phyloP scores from a whole-genome alignment of 2,113 vertebrate genomes.

The Sebastes schlegelii region DNA sequence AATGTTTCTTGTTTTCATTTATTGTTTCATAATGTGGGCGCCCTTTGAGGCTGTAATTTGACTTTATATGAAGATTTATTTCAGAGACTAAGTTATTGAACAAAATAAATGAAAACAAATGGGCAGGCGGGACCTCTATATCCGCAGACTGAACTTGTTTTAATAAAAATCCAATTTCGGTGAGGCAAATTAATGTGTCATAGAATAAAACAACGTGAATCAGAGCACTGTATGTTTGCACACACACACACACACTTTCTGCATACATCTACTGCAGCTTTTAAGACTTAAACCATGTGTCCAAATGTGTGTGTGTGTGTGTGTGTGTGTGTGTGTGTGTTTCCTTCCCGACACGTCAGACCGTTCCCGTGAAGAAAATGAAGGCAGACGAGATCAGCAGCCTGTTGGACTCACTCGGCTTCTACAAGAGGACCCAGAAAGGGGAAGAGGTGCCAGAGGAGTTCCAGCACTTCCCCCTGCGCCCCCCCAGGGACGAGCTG shows the following conservation, averaged over 20 bases:
- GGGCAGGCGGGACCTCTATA: not conserved
- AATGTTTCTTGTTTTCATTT: slow-evolving; percentile 21
- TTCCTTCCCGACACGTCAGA: slow-evolving; percentile 60
- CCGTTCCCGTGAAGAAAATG: slow-evolving; percentile 83
- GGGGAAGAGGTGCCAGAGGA: slow-evolving; percentile 86
- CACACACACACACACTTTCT: not conserved
- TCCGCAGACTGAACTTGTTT: not conserved
- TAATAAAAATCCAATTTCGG: slow-evolving; percentile 21
- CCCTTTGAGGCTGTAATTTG: slow-evolving; percentile 19
- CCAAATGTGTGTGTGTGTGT: slow-evolving; percentile 6
- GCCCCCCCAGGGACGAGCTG: slow-evolving; percentile 82
- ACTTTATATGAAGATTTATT: slow-evolving; percentile 23
- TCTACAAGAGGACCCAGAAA: slow-evolving; percentile 86
- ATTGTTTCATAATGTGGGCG: slow-evolving; percentile 27
- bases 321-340: slow-evolving; percentile 9
- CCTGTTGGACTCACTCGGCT: slow-evolving; percentile 85
- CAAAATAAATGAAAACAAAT: slow-evolving; percentile 23
- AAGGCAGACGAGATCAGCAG: slow-evolving; percentile 84
- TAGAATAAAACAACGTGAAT: not conserved
- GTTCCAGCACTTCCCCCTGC: slow-evolving; percentile 83
- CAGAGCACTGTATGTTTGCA: not conserved
- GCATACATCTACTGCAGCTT: not conserved
- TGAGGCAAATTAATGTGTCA: not conserved
- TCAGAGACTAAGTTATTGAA: slow-evolving; percentile 4
- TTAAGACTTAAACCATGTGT: slow-evolving; percentile 11